Percentiles rank a stretch among this genome's conserved stretches.
Evolutionary conservation across 2,797 vertebrate species (phyloP).

Genomic region (Naso thynnoides): DNA sequence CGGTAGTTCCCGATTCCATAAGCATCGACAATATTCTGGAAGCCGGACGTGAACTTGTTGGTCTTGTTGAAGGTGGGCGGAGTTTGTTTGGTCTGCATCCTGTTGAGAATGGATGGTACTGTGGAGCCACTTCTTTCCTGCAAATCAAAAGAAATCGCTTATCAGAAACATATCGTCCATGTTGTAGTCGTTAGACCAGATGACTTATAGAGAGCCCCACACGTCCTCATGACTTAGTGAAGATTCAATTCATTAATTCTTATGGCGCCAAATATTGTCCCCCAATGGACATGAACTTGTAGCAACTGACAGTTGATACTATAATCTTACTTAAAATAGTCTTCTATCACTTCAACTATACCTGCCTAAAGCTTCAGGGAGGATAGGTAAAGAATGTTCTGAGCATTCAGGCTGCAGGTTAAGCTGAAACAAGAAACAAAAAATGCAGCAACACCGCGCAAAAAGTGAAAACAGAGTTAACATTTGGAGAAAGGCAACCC

Average conservation of each 20-base stretch:
- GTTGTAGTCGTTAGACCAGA: not conserved
- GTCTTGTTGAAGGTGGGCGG: conserved; percentile 98
- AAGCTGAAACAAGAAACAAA: too few relatives aligned
- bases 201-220: not conserved
- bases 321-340: not conserved
- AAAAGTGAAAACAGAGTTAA: too few relatives aligned
- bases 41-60: conserved; percentile 97
- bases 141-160: conserved; percentile 13
- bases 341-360: too few relatives aligned
- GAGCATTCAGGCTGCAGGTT: too few relatives aligned
- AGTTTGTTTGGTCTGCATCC: conserved; percentile 98
- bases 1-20: conserved; percentile 97
- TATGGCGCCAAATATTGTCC: not conserved
- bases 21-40: conserved; percentile 98
- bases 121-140: conserved; percentile 98
- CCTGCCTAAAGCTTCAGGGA: too few relatives aligned
- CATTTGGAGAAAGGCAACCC: too few relatives aligned
- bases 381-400: too few relatives aligned
- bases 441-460: too few relatives aligned
- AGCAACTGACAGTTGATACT: not conserved
- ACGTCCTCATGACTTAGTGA: not conserved
- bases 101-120: conserved; percentile 96
- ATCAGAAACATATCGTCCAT: not conserved
- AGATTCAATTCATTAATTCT: not conserved
- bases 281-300: not conserved